These are phyloP conservation scores for Lates calcarifer DNA, from an alignment of 2,113 vertebrate species.

Conservation along the genomic window DNA sequence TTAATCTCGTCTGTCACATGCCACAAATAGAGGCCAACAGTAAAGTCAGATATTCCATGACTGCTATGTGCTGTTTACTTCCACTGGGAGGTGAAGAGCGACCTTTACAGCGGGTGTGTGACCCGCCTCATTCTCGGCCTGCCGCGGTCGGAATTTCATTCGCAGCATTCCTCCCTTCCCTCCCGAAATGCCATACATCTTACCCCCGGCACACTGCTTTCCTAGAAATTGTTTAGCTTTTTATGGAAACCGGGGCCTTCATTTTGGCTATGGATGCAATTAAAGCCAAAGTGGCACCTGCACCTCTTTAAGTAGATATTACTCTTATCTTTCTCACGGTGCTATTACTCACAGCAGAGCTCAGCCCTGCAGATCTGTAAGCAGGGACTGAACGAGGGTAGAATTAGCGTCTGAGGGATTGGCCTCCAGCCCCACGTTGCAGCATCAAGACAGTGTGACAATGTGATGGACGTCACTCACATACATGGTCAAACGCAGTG, in stretches of 20 bases:
- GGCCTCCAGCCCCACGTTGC: background rate
- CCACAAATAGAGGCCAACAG: constrained; percentile 29
- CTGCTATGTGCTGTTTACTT: constrained; percentile 45
- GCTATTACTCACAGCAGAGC: background rate
- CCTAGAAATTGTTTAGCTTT: background rate
- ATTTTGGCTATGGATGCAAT: constrained; percentile 3
- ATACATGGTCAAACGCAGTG: constrained; percentile 13
- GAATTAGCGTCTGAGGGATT: constrained; percentile 2
- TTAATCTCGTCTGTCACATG: constrained; percentile 15
- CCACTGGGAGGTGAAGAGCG: constrained; percentile 10
- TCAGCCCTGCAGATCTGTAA: background rate
- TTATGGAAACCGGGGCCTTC: background rate
- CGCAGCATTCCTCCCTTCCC: constrained; percentile 43
- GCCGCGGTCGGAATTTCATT: constrained; percentile 47
- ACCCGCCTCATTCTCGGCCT: constrained; percentile 28
- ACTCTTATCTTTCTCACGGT: background rate
- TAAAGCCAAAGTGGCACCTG: constrained; percentile 18
- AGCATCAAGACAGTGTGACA: constrained; percentile 14
- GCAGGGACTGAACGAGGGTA: background rate
- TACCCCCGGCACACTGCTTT: constrained; percentile 9
- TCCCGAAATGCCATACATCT: constrained; percentile 24
- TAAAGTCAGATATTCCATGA: constrained; percentile 37
- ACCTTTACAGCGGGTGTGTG: constrained; percentile 45
- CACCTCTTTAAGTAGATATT: background rate
- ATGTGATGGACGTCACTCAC: constrained; percentile 21